Evolutionary conservation across 2,797 vertebrate species (phyloP).

Genomic region (Urosaurus nigricauda): DNA sequence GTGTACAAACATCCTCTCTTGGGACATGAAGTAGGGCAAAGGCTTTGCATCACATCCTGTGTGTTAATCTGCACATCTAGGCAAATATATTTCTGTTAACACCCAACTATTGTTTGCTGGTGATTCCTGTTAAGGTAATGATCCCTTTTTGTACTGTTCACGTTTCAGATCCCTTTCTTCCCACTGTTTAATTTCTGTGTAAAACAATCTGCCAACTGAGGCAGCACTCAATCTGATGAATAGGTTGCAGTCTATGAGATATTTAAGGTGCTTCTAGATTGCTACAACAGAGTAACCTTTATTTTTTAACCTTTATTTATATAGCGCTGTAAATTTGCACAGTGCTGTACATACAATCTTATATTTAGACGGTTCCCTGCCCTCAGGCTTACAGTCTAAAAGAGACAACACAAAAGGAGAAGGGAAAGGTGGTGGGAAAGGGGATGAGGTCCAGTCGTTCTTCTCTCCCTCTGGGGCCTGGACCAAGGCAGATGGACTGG

Average conservation of each 20-base stretch:
- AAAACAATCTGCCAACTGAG: not conserved
- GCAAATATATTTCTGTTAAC: not conserved
- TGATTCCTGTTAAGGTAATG: not conserved
- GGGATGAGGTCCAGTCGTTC: too few species aligned
- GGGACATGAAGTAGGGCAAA: not conserved
- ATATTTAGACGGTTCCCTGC: too few species aligned
- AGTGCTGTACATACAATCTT: too few species aligned
- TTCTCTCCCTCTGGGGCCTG: too few species aligned
- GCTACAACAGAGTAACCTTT: not conserved
- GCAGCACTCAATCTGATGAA: not conserved
- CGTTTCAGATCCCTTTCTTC: not conserved
- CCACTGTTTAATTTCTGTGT: not conserved
- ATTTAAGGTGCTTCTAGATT: not conserved
- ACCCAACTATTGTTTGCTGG: not conserved
- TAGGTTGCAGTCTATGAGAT: not conserved
- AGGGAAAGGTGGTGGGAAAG: too few species aligned
- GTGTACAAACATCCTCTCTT: not conserved
- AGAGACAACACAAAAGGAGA: too few species aligned
- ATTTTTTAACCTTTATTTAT: too few species aligned
- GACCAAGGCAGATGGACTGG: too few species aligned
- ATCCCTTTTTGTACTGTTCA: not conserved
- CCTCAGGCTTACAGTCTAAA: too few species aligned
- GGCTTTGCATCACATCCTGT: not conserved
- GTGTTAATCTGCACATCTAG: not conserved
- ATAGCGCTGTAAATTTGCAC: too few species aligned